Conservation (phyloP, 35 echinoderm and acorn worm species). For the Stichopus chloronotus region DNA sequence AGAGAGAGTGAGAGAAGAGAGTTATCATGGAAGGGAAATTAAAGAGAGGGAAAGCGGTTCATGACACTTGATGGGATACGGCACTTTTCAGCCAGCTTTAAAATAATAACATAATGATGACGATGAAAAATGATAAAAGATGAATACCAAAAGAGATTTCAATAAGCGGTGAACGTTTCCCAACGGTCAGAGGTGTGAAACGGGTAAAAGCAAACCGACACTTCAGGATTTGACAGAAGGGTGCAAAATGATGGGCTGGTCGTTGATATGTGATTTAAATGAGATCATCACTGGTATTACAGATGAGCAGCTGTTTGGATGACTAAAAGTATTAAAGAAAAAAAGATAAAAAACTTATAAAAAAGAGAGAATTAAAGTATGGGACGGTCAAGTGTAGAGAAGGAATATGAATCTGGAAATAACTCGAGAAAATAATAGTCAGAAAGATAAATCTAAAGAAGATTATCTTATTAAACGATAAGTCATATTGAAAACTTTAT, state of each 20-base stretch:
- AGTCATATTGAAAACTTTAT: too few relatives aligned
- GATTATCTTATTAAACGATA: too few relatives aligned
- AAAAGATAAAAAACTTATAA: too few relatives aligned
- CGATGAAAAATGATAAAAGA: neutral
- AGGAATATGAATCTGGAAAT: too few relatives aligned
- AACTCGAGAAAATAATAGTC: too few relatives aligned
- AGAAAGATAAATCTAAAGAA: too few relatives aligned
- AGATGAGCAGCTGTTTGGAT: neutral
- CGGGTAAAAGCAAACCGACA: neutral
- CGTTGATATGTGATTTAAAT: neutral
- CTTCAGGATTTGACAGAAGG: conserved; percentile 10
- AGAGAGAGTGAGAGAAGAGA: neutral
- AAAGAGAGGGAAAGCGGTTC: neutral
- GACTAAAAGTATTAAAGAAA: neutral
- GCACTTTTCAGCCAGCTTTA: neutral
- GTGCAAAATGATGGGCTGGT: neutral
- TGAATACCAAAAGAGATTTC: neutral
- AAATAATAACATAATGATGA: neutral
- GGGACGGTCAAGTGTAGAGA: too few relatives aligned
- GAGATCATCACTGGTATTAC: neutral
- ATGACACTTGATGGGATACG: neutral
- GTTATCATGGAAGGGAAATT: neutral
- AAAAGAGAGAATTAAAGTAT: too few relatives aligned
- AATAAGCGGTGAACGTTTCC: conserved; percentile 8
- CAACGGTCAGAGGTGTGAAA: conserved; percentile 42